These are phyloP conservation scores for Bergia sp. DNA, from an alignment of 92 coral and sea anemone species.

Conservation along the genomic window DNA sequence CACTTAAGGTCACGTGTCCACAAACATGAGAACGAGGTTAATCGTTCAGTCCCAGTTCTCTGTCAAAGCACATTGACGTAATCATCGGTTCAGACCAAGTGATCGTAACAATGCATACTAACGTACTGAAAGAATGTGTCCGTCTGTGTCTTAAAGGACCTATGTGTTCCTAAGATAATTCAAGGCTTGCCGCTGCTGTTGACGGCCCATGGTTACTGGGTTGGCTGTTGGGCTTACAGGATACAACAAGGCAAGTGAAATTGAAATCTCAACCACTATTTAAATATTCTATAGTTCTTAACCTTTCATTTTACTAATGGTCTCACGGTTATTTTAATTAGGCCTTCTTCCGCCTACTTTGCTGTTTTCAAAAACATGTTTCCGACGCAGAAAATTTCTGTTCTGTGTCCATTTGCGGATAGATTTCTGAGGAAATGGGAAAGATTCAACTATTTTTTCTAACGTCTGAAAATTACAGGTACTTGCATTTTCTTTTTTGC, in stretches of 20 bases:
- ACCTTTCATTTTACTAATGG: neutral
- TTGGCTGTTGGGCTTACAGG: neutral
- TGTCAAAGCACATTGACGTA: slow-evolving; percentile 23
- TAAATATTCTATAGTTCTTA: neutral
- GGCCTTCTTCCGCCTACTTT: neutral
- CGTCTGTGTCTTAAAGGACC: neutral
- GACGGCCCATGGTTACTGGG: slow-evolving; percentile 4
- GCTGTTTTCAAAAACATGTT: neutral
- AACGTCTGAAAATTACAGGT: slow-evolving; percentile 32
- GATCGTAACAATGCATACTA: neutral
- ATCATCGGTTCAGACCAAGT: slow-evolving; percentile 4
- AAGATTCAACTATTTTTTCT: neutral
- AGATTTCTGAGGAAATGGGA: neutral
- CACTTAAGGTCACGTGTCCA: slow-evolving; percentile 12
- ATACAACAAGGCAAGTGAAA: slow-evolving; percentile 26
- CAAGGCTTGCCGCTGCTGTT: neutral
- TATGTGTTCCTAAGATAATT: neutral
- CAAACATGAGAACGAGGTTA: slow-evolving; percentile 27
- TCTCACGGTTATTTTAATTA: neutral
- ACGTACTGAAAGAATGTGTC: slow-evolving; percentile 14
- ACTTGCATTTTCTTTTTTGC: slow-evolving; percentile 24
- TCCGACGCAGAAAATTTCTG: neutral
- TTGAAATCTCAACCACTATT: neutral
- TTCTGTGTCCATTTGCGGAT: neutral
- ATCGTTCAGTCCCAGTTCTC: slow-evolving; percentile 1